Evolutionary conservation across 35 echinoderm and acorn worm species (phyloP), one percentile per base, ranked within the genome.

Genomic region (Patiria miniata): DNA sequence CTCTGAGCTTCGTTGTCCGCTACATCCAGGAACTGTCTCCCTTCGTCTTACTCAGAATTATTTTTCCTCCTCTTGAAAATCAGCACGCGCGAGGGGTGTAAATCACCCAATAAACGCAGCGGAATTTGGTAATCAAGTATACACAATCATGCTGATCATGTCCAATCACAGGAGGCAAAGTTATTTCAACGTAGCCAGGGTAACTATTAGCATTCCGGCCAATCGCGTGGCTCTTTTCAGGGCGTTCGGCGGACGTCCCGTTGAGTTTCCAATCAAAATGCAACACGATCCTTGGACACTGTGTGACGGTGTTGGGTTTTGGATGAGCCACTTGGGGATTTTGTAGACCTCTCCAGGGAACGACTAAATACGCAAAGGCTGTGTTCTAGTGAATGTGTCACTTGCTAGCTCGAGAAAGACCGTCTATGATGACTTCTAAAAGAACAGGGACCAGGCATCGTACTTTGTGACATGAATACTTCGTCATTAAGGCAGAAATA

Each of bases 241-340:
- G 65, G 9, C 65, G 65, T 28, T 34, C 26, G 22, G 26, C 29
- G 65, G 65, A 30, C 65, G 65, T 73, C 65, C 65, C 65, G 65
- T 36, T 73, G 65, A 30, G 65, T 73, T 73, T 73, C 65, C 19
- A 73, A 73, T 73, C 65, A 73, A 73, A 73, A 73, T 73, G 65
- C 65, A 73, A 73, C 21, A 73, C 29, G 65, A 73, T 73, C 29
- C 21, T 15, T 73, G 65, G 29, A 10, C 29, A 34, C 29, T 73
- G 65, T 73, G 10, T 73, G 21, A 34, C 65, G 65, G 29, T 12
- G 12, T 73, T 34, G 65, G 65, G 14, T 36, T 14, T 30, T 10
- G 23, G 65, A 26, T 7, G 65, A 61, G 58, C 8, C 19, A 73
- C 26, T 16, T 32, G 65, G 14, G 10, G 65, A 30, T 23, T 32